Evolutionary conservation across 1,140 invertebrate species (phyloP).

Genomic region (Procambarus virginalis): DNA sequence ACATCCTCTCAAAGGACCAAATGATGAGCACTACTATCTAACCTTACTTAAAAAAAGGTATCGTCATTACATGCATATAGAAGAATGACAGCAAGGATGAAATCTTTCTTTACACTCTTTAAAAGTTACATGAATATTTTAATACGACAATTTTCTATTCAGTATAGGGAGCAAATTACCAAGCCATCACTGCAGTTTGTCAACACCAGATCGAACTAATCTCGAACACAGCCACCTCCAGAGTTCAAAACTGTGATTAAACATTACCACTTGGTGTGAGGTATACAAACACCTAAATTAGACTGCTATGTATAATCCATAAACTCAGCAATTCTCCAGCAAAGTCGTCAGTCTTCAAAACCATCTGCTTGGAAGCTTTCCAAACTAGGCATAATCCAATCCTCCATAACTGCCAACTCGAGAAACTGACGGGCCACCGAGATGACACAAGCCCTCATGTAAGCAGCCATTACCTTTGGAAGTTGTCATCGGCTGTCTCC

Average conservation of each 20-base stretch:
- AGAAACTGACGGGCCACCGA: constrained; percentile 36
- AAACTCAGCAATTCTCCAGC: constrained; percentile 13
- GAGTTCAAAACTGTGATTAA: not conserved
- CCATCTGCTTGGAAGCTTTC: constrained; percentile 4
- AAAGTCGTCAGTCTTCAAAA: constrained; percentile 24
- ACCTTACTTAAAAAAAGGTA: constrained; percentile 17
- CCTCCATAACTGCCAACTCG: constrained; percentile 25
- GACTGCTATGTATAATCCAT: constrained; percentile 12
- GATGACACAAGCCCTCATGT: constrained; percentile 43
- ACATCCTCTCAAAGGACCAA: constrained; percentile 24
- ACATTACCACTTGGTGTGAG: constrained; percentile 15
- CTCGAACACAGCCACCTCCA: constrained; percentile 16
- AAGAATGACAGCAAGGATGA: constrained; percentile 33
- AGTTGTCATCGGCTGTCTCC: constrained; percentile 8
- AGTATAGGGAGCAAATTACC: constrained; percentile 7
- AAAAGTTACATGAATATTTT: constrained; percentile 18
- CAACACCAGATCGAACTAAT: constrained; percentile 11
- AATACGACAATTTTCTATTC: constrained; percentile 3
- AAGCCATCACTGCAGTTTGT: constrained; percentile 12
- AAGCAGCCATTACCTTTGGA: constrained; percentile 48
- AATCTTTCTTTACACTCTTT: constrained; percentile 9
- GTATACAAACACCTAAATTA: constrained; percentile 9
- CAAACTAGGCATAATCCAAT: constrained; percentile 27
- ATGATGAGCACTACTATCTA: constrained; percentile 16
- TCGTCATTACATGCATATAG: not conserved